Evolutionary conservation across 2,113 vertebrate species (phyloP).

Genomic region (Pangasianodon hypophthalmus): DNA sequence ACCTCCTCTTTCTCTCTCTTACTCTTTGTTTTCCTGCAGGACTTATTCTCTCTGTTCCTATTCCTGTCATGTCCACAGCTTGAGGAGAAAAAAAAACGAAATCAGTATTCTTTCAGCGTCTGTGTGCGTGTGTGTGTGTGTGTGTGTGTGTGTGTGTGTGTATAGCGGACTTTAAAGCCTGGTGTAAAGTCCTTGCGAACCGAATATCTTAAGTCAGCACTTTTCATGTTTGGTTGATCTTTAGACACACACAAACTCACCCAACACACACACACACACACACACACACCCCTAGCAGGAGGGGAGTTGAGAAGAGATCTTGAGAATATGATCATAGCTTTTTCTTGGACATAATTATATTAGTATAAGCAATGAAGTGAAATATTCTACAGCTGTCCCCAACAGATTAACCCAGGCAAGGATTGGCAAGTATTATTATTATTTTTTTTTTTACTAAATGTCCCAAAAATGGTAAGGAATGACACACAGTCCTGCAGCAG

Average conservation of each 20-base stretch:
- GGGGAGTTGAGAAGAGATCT: neutral
- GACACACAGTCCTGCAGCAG: neutral
- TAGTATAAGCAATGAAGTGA: neutral
- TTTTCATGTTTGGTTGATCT: slow-evolving; percentile 28
- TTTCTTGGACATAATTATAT: slow-evolving; percentile 4
- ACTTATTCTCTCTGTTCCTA: slow-evolving; percentile 18
- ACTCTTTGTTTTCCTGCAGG: neutral
- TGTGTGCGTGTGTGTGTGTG: slow-evolving; percentile 5
- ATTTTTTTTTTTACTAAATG: neutral
- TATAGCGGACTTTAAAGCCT: neutral
- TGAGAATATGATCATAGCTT: slow-evolving; percentile 4
- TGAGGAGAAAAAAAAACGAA: slow-evolving; percentile 34
- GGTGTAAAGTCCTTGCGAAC: slow-evolving; percentile 29
- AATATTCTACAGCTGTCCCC: neutral
- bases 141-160: neutral
- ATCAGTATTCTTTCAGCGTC: slow-evolving; percentile 42
- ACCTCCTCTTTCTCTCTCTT: neutral
- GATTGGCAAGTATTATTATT: neutral
- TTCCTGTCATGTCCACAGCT: slow-evolving; percentile 50
- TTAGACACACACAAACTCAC: slow-evolving; percentile 9
- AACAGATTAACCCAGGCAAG: neutral
- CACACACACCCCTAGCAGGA: neutral
- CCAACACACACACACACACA: slow-evolving; percentile 3
- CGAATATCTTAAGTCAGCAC: slow-evolving; percentile 42
- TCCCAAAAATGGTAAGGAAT: neutral